Conservation (phyloP, 2,113 vertebrate genomes). For the Lasiurus borealis region DNA sequence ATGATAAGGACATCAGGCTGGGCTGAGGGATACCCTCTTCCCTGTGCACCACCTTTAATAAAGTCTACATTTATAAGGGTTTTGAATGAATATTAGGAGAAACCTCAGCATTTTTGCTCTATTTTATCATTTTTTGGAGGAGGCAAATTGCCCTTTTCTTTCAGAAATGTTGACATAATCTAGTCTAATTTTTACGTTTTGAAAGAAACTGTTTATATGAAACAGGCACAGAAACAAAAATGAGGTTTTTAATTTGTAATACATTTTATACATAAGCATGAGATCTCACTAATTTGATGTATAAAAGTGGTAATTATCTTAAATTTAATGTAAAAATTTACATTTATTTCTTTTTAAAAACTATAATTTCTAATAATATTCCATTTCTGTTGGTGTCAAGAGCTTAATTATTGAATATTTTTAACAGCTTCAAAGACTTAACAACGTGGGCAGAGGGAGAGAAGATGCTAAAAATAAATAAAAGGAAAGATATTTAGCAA, state of each 20-base stretch:
- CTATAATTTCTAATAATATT: neutral
- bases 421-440: slow-evolving; percentile 41
- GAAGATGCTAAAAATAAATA: neutral
- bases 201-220: neutral
- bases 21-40: too few relatives aligned
- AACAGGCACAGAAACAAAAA: neutral
- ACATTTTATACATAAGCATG: neutral
- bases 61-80: neutral
- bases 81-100: neutral
- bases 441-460: neutral
- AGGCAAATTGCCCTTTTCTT: neutral
- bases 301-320: neutral
- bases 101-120: neutral
- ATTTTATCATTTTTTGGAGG: neutral
- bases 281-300: neutral
- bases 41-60: neutral
- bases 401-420: slow-evolving; percentile 5
- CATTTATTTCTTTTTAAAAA: neutral
- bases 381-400: neutral
- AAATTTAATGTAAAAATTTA: slow-evolving; percentile 45
- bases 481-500: neutral
- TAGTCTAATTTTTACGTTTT: neutral
- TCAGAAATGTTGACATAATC: neutral
- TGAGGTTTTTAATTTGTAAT: neutral
- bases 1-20: neutral